Base-by-base conservation (phyloP, 2,888 invertebrate genomes). In the Habrosyne pyritoides region DNA sequence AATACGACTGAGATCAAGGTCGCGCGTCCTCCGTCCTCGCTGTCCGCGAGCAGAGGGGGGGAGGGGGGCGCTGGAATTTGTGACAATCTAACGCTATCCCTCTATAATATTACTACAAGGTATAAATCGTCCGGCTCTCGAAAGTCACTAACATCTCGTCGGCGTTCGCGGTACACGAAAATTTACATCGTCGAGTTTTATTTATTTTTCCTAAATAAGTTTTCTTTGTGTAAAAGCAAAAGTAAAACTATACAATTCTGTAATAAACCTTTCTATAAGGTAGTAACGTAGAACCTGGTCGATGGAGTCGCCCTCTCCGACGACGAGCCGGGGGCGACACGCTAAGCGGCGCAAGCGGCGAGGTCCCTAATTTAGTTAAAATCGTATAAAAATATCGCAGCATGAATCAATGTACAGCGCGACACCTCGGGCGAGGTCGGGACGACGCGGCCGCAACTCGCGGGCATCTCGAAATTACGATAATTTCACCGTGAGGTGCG, bases 1-100 rank as follows among this genome's bases (percentile, higher is more conserved):
- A 73, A 72, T 66, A 69, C 71, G 69, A 75, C 69, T 84, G 86
- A 86, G 86, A 86, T 86, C 86, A 83, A 66, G 60, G 54, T 55
- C 53, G 53, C 62, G 66, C 63, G 61, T 57, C 10, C 51, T n/a
- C 33, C n/a, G 8, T n/a, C 12, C 33, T 33, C 33, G 5, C 33
- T 33, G 47, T 24, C 26, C n/a, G 42, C 8, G 2, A 0, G 24
- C 24, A 8, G n/a, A 1, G 18, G 18, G 14, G 18, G 46, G 18
- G 12, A 26, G 26, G 14, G 48, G 57, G 66, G 64, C 69, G 66
- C 68, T 72, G 76, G 74, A 73, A 74, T 75, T 76, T 79, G 83
- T 79, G 83, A 81, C 79, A 66, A 66, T 47, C 48, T 53, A 58
- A 57, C 54, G 54, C 51, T 54, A 49, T 55, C 53, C 30, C 30